Evolutionary conservation across 2,888 invertebrate species (phyloP).

Genomic region (Myopa tessellatipennis): DNA sequence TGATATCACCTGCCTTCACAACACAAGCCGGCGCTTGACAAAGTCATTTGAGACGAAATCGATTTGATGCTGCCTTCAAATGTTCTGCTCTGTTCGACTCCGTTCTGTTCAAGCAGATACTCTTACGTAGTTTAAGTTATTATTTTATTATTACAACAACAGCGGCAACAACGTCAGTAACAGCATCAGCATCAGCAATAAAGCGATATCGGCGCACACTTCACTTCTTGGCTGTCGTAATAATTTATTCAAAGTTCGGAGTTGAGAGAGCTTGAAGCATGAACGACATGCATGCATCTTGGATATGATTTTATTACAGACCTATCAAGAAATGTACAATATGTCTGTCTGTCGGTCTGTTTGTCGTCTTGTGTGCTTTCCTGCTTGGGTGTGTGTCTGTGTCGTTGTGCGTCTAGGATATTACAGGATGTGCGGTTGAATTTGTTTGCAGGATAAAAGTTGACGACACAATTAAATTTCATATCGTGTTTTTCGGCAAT

Average conservation of each 20-base stretch:
- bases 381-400: not conserved
- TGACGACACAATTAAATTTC: not conserved
- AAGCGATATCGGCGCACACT: not conserved
- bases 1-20: not conserved
- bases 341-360: not conserved
- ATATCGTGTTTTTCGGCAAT: not conserved
- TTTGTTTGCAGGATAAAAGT: not conserved
- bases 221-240: constrained; percentile 1
- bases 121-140: not conserved
- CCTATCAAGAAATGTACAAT: not conserved
- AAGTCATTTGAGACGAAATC: constrained; percentile 1
- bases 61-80: not conserved
- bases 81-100: not conserved
- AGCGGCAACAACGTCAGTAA: not conserved
- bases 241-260: constrained; percentile 40
- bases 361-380: not conserved
- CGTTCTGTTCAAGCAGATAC: not conserved
- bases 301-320: constrained; percentile 1
- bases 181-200: not conserved
- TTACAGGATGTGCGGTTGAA: not conserved
- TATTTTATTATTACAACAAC: constrained; percentile 20
- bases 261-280: not conserved
- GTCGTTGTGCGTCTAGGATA: not conserved
- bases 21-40: not conserved
- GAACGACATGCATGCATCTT: not conserved